Conservation (phyloP, 2,888 invertebrate species). For the Andricus curvator region DNA sequence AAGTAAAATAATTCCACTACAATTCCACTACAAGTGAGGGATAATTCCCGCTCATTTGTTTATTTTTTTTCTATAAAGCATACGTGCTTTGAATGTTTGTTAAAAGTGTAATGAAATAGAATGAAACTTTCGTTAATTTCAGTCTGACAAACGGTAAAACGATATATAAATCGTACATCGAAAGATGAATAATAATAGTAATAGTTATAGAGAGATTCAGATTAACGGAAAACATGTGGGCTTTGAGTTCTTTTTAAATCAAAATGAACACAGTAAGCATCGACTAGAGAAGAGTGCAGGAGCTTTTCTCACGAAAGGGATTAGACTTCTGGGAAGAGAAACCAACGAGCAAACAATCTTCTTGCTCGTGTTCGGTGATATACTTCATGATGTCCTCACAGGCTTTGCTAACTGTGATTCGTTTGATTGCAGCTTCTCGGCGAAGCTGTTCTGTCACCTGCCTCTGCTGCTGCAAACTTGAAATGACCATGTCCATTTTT, state of each 20-base stretch:
- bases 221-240: not conserved
- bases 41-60: too few relatives aligned
- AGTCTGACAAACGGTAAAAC: not conserved
- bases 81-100: too few relatives aligned
- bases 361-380: constrained; percentile 93
- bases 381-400: constrained; percentile 95
- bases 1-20: not conserved
- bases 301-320: constrained; percentile 96
- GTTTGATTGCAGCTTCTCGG: constrained; percentile 92
- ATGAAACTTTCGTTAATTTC: not conserved
- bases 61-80: too few relatives aligned
- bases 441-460: constrained; percentile 95
- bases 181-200: not conserved
- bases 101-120: not conserved
- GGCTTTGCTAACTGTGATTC: constrained; percentile 92
- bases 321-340: constrained; percentile 97
- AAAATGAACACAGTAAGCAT: constrained; percentile 42
- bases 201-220: not conserved
- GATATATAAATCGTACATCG: not conserved
- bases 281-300: constrained; percentile 88
- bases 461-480: constrained; percentile 95
- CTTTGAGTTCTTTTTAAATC: not conserved
- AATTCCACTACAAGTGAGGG: not conserved
- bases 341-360: constrained; percentile 95
- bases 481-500: constrained; percentile 93